Conservation (phyloP, 1,140 invertebrate species). For the Dinoponera quadriceps region DNA sequence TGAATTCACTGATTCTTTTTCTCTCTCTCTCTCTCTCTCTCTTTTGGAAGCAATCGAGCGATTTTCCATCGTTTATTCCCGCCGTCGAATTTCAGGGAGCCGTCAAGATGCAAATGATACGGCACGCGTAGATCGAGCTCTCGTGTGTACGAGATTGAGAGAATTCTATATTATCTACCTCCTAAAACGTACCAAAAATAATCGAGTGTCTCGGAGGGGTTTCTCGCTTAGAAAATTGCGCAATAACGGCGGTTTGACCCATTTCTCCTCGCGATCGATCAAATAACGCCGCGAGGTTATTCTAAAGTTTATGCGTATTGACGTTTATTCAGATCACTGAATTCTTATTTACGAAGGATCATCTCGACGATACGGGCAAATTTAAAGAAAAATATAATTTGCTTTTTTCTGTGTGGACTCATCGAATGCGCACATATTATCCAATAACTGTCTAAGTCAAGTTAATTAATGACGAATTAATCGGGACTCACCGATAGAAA, state of each 20-base stretch:
- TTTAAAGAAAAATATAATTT: background rate
- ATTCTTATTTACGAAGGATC: no score
- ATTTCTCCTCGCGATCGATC: constrained; percentile 2
- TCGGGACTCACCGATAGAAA: background rate
- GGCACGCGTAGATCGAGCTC: background rate
- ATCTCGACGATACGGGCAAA: no score
- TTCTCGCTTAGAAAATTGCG: background rate
- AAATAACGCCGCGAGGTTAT: background rate
- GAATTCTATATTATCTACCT: constrained; percentile 65
- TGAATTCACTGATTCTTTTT: background rate
- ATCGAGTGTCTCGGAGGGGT: constrained; percentile 11
- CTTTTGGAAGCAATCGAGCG: background rate
- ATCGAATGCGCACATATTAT: background rate
- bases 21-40: no score
- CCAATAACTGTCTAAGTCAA: background rate
- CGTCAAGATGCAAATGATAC: background rate
- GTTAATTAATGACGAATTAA: constrained; percentile 12
- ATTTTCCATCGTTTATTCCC: constrained; percentile 4
- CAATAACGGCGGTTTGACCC: constrained; percentile 1
- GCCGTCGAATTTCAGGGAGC: background rate
- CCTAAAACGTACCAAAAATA: constrained; percentile 53
- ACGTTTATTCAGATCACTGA: no score
- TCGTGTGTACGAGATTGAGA: constrained; percentile 9
- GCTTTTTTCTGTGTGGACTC: background rate
- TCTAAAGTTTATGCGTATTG: background rate